Base-by-base conservation (phyloP, 2,888 invertebrate species). In the Resseliella maxima region DNA sequence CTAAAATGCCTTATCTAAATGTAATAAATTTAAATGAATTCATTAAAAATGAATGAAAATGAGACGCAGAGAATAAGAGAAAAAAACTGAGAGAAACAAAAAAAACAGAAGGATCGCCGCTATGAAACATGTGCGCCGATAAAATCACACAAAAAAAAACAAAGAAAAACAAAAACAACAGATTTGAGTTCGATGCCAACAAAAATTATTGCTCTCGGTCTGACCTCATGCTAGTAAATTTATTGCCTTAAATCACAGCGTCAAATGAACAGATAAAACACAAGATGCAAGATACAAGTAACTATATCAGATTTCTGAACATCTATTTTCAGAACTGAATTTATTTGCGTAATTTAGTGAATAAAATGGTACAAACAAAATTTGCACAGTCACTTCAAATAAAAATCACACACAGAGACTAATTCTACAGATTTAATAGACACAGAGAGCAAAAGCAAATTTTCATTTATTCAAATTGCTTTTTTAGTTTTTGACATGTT, bases 191-290 rank as follows among this genome's bases (percentile, higher is more conserved):
- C 72, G 72, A 72, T 72, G 35, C 31, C 72, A 72, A 83, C 8
- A 21, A 83, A 83, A 38, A 38, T 83, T 36, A 83, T 83, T 38
- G 41, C 83, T 38, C 12, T 83, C 24, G 83, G 38, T 83, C 83
- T 83, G 83, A 83, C 83, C 83, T 83, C 83, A 83, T 83, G 83
- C 83, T 38, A 83, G 83, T 38, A 83, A 83, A 83, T 83, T 83
- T 83, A 83, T 83, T 83, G 83, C 38, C 83, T 83, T 83, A 38
- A 83, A 38, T 38, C 83, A 24, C 38, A 83, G 83, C 83, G 24
- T 38, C 83, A 38, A 83, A 83, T 0, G 38, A 2, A n/a, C 12
- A 83, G 21, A 83, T 38, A 83, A 83, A 38, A 83, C n/a, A 54
- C 18, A n/a, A 72, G 15, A 38, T 21, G n/a, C 0, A 38, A 38